These are phyloP conservation scores for Corythornis madagascariensis DNA, from an alignment of 2,113 vertebrate species.

Conservation along the genomic window DNA sequence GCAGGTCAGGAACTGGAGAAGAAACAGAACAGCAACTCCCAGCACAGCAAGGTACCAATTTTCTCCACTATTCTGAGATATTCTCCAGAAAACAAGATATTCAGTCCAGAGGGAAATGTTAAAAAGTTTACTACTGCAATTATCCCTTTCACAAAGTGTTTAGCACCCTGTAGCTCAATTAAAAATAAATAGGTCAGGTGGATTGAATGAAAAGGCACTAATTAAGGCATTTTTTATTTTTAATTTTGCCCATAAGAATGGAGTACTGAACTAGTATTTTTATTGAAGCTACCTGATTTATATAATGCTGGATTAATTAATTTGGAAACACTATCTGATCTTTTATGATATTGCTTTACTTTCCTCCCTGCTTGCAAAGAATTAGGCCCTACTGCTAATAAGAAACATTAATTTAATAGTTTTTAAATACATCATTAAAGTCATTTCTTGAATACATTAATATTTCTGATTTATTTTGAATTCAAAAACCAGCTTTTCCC, in stretches of 20 bases:
- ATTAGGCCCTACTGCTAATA: slow-evolving; percentile 52
- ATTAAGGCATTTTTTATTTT: slow-evolving; percentile 3
- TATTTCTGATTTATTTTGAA: slow-evolving; percentile 45
- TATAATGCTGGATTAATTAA: slow-evolving; percentile 58
- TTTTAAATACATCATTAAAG: slow-evolving; percentile 72
- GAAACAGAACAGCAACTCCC: not conserved
- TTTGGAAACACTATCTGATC: slow-evolving; percentile 69
- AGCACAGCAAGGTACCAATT: not conserved
- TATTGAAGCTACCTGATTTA: slow-evolving; percentile 31
- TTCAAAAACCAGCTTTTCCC: slow-evolving; percentile 18
- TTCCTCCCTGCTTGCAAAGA: slow-evolving; percentile 28
- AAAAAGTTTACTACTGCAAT: slow-evolving; percentile 8
- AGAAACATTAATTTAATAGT: slow-evolving; percentile 61
- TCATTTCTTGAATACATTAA: slow-evolving; percentile 41
- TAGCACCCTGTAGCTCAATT: slow-evolving; percentile 33
- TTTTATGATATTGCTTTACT: slow-evolving; percentile 56
- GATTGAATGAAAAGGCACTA: slow-evolving; percentile 27
- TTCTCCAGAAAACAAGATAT: slow-evolving; percentile 11
- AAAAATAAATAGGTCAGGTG: slow-evolving; percentile 47
- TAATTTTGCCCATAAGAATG: slow-evolving; percentile 7
- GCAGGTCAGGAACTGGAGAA: not conserved
- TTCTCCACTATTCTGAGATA: not conserved
- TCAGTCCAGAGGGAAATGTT: slow-evolving; percentile 3
- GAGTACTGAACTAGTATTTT: not conserved
- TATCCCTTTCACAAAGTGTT: slow-evolving; percentile 1